phyloP scores from a whole-genome alignment of 2,797 vertebrate genomes.

The Myotis planiceps region DNA sequence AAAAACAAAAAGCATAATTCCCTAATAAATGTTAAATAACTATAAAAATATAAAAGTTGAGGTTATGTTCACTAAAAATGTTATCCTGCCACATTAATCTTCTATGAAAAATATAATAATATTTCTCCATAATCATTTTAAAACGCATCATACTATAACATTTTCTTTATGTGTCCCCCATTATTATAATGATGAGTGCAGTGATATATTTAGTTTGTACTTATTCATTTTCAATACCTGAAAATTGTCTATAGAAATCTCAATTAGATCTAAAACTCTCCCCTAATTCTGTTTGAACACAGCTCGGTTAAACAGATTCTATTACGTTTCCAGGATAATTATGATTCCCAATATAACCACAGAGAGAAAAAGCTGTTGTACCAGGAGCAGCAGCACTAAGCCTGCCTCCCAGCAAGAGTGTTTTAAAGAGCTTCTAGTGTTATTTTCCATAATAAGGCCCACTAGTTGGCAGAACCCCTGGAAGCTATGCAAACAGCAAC shows the following conservation, averaged over 20 bases:
- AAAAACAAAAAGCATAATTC: not conserved
- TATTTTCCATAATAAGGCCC: conserved; percentile 69
- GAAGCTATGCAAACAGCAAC: conserved; percentile 64
- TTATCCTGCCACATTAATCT: conserved; percentile 71
- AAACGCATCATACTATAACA: conserved; percentile 62
- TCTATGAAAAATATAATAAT: conserved; percentile 66
- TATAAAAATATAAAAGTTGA: not conserved
- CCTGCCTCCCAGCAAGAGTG: conserved; percentile 36
- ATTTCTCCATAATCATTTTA: conserved; percentile 72
- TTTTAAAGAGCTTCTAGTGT: conserved; percentile 54
- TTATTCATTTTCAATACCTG: conserved; percentile 68
- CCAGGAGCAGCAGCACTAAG: not conserved
- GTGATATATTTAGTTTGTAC: conserved; percentile 65
- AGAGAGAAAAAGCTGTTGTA: conserved; percentile 33
- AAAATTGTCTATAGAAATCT: conserved; percentile 68
- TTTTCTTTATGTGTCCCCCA: conserved; percentile 7
- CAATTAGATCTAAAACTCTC: conserved; percentile 60
- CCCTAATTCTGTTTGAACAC: conserved; percentile 68
- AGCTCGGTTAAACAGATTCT: conserved; percentile 54
- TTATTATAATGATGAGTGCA: conserved; percentile 46
- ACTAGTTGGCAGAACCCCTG: conserved; percentile 61
- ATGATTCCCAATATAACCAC: conserved; percentile 51
- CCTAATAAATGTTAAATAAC: conserved; percentile 41
- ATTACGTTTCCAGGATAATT: conserved; percentile 66
- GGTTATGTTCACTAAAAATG: not conserved